A percentile compares a stretch with the other conserved stretches of the same genome.
Conservation (phyloP, 2,113 vertebrate genomes). For the Myrmophylax atrothorax region DNA sequence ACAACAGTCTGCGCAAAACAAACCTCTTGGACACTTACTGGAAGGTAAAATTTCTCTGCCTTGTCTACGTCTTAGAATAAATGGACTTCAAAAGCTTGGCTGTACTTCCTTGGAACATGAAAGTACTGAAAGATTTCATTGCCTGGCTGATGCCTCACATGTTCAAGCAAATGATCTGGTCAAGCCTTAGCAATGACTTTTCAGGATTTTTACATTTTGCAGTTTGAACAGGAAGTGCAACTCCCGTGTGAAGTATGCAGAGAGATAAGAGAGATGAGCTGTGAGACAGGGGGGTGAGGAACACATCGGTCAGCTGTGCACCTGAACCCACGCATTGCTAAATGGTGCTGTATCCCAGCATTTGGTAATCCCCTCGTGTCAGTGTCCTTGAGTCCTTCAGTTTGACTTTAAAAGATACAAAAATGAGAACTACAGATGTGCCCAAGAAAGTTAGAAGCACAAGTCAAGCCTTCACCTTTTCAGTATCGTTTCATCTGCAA, state of each 20-base stretch:
- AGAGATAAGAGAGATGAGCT: not conserved
- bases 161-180: not conserved
- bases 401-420: not conserved
- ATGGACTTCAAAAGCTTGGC: not conserved
- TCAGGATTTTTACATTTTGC: not conserved
- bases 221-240: not conserved
- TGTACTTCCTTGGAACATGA: not conserved
- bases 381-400: not conserved
- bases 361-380: not conserved
- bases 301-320: not conserved
- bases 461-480: not conserved
- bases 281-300: not conserved
- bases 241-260: not conserved
- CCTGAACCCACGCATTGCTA: not conserved
- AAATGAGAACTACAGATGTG: not conserved
- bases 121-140: not conserved
- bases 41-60: conserved; percentile 69
- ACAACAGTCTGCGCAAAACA: conserved; percentile 70
- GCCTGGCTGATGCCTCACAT: not conserved
- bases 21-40: conserved; percentile 72
- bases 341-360: not conserved
- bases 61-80: not conserved
- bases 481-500: not conserved
- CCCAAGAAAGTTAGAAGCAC: not conserved
- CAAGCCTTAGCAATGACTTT: not conserved